A percentile compares a stretch with the other conserved stretches of the same genome.
Evolutionary conservation across 2,113 vertebrate genomes (phyloP).

Genomic region (Balaeniceps rex): DNA sequence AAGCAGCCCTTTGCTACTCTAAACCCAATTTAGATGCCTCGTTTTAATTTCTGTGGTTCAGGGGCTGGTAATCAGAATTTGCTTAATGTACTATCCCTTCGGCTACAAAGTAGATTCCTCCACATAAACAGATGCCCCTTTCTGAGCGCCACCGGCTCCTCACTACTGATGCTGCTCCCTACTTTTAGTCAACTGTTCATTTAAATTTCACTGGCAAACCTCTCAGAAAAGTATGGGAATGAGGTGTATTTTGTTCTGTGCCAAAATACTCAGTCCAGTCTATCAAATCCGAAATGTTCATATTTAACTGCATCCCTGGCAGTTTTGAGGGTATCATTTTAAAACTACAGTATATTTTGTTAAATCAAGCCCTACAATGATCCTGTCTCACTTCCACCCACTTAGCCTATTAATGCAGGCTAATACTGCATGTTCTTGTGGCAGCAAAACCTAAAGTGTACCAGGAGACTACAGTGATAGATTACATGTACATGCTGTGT

Average conservation of each 20-base stretch:
- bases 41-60: neutral
- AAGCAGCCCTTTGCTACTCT: neutral
- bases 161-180: neutral
- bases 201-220: neutral
- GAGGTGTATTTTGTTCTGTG: neutral
- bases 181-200: neutral
- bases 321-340: neutral
- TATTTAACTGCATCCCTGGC: neutral
- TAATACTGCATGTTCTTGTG: slow-evolving; percentile 75
- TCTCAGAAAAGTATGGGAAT: neutral
- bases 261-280: neutral
- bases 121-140: neutral
- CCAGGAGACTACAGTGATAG: slow-evolving; percentile 86
- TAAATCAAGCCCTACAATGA: slow-evolving; percentile 3
- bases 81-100: neutral
- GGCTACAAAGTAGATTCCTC: neutral
- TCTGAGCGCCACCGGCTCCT: neutral
- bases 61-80: neutral
- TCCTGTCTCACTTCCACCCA: slow-evolving; percentile 37
- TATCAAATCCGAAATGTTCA: neutral
- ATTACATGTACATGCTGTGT: slow-evolving; percentile 91
- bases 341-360: neutral
- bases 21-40: neutral
- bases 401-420: slow-evolving; percentile 60
- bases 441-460: slow-evolving; percentile 85